A percentile compares a stretch with the other conserved stretches of the same genome.
Evolutionary conservation across 2,113 vertebrate species (phyloP).

Genomic region (Cromileptes altivelis): DNA sequence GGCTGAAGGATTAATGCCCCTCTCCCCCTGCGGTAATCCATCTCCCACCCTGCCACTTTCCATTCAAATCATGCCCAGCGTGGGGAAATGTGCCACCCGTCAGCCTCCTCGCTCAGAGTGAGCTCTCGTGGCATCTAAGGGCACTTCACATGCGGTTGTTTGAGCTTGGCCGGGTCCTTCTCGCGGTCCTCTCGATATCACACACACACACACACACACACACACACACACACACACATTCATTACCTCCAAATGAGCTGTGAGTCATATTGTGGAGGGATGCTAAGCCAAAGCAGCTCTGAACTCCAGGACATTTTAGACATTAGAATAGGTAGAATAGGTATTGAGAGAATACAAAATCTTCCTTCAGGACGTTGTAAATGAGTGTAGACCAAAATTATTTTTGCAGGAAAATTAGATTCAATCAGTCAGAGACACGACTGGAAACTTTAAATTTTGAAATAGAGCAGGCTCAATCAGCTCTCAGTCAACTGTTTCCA

Average conservation of each 20-base stretch:
- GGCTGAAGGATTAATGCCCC: conserved; percentile 56
- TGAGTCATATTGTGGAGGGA: conserved; percentile 36
- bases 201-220: conserved; percentile 1
- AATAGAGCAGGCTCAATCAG: not conserved
- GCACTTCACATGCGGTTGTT: conserved; percentile 64
- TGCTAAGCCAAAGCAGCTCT: conserved; percentile 15
- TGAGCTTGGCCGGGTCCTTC: conserved; percentile 43
- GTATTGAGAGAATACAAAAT: not conserved
- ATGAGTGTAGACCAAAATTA: not conserved
- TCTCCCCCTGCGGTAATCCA: conserved; percentile 54
- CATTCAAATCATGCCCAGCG: conserved; percentile 51
- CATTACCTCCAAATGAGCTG: conserved; percentile 38
- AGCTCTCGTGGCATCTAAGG: conserved; percentile 59
- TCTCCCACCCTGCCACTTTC: conserved; percentile 69
- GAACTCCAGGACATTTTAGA: conserved; percentile 9
- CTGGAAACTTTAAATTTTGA: conserved; percentile 15
- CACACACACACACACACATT: conserved; percentile 11
- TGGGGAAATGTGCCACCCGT: conserved; percentile 58
- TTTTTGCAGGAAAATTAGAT: conserved; percentile 14
- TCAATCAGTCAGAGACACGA: conserved; percentile 22
- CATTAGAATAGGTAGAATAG: too few relatives aligned
- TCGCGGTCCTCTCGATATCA: conserved; percentile 15
- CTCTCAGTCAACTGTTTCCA: not conserved
- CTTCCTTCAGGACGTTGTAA: not conserved
- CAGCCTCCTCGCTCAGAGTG: conserved; percentile 33